Evolutionary conservation across 2,113 vertebrate species (phyloP).

Genomic region (Cyanistes caeruleus): DNA sequence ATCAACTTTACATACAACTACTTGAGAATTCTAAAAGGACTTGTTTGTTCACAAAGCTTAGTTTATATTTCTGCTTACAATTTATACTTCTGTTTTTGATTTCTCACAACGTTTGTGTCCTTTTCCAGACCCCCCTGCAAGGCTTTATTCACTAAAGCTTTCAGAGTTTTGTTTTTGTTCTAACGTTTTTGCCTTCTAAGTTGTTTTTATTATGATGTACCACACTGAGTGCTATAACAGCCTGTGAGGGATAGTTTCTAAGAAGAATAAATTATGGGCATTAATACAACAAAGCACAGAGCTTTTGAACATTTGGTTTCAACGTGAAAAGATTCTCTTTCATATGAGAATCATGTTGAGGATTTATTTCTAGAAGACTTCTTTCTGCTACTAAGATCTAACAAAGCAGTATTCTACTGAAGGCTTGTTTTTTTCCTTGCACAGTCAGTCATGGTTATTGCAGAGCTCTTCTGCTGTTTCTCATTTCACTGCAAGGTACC

Average conservation of each 20-base stretch:
- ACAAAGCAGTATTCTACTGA: conserved; percentile 32
- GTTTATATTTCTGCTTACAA: conserved; percentile 53
- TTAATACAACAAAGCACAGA: conserved; percentile 60
- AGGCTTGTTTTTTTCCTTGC: conserved; percentile 1
- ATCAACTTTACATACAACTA: neutral
- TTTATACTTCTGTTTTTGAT: conserved; percentile 62
- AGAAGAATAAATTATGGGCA: conserved; percentile 65
- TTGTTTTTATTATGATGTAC: conserved; percentile 61
- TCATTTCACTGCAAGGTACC: conserved; percentile 47
- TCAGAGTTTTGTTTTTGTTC: conserved; percentile 57
- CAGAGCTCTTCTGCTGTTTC: conserved; percentile 52
- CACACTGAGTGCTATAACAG: conserved; percentile 60
- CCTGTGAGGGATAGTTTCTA: conserved; percentile 40
- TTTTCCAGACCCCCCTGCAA: conserved; percentile 57
- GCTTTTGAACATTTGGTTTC: conserved; percentile 68
- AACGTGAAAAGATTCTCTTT: conserved; percentile 55
- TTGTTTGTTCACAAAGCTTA: conserved; percentile 31
- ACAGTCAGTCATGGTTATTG: conserved; percentile 7
- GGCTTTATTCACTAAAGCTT: conserved; percentile 60
- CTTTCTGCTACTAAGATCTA: conserved; percentile 54
- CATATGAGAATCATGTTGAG: conserved; percentile 47
- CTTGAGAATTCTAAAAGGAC: neutral
- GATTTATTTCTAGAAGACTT: conserved; percentile 51
- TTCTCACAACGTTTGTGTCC: conserved; percentile 55
- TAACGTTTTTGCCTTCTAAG: conserved; percentile 16